These are phyloP conservation scores for Smutsia temminckii DNA, from an alignment of 2,797 vertebrate species.

Conservation along the genomic window DNA sequence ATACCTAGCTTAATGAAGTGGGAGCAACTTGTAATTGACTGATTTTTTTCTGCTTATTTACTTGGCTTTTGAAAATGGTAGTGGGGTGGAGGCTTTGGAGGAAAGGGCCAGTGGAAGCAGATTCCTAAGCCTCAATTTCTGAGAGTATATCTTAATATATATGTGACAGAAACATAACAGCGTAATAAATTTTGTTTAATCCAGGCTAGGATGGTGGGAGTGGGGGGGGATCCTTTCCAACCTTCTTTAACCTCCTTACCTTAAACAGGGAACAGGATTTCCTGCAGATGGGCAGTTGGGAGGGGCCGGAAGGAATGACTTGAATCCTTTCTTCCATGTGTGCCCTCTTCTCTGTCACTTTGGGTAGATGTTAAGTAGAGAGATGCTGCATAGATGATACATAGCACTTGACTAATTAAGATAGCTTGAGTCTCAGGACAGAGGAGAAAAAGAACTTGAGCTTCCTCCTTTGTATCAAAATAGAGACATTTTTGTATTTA, in stretches of 20 bases:
- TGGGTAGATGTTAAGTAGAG: neutral
- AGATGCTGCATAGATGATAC: neutral
- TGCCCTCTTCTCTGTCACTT: neutral
- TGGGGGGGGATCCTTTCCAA: neutral
- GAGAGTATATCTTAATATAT: neutral
- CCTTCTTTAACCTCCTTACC: neutral
- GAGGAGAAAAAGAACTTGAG: neutral
- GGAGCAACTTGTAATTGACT: neutral
- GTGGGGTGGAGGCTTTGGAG: neutral
- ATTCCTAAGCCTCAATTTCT: neutral
- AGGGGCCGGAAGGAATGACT: neutral
- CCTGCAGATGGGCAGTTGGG: neutral
- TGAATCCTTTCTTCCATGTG: neutral
- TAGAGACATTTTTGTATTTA: neutral
- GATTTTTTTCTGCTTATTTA: neutral
- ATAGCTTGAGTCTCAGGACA: conserved; percentile 2
- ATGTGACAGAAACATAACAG: neutral
- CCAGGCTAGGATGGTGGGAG: neutral
- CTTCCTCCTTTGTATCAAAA: neutral
- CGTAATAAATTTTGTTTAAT: conserved; percentile 23
- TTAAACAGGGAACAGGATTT: conserved; percentile 18
- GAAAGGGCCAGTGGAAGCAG: neutral
- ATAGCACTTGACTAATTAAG: neutral
- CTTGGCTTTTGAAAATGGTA: neutral
- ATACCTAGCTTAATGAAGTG: neutral